Conservation (phyloP, 2,113 vertebrate genomes). For the Solenodon paradoxus region DNA sequence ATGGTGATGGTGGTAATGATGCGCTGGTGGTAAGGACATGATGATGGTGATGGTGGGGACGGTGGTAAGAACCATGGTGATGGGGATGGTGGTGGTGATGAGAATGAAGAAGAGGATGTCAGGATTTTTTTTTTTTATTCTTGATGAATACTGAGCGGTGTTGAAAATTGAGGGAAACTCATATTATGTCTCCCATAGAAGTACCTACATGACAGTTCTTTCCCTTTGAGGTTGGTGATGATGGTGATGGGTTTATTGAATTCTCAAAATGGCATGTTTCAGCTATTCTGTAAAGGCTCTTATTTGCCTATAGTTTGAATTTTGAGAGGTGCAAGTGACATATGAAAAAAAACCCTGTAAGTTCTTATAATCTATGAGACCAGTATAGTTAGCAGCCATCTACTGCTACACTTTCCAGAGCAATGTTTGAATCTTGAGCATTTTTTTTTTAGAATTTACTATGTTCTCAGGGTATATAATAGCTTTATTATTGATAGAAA, state of each 20-base stretch:
- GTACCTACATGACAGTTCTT: not conserved
- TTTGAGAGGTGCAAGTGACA: not conserved
- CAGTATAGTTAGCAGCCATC: not conserved
- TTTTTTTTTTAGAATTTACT: not conserved
- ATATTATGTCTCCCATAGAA: not conserved
- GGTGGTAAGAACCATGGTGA: too few relatives aligned
- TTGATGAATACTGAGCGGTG: not conserved
- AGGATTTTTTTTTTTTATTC: not conserved
- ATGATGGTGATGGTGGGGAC: not conserved
- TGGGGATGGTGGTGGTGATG: not conserved
- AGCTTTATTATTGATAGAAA: not conserved
- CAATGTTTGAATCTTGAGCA: not conserved
- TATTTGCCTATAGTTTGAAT: not conserved
- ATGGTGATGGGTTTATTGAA: not conserved
- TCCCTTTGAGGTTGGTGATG: not conserved
- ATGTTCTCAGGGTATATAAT: not conserved
- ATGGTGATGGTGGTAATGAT: not conserved
- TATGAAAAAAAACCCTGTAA: not conserved
- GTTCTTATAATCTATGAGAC: not conserved
- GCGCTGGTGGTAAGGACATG: not conserved
- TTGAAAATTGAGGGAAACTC: not conserved
- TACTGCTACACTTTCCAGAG: not conserved
- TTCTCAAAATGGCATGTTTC: not conserved
- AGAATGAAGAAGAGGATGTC: not conserved
- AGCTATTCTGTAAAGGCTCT: not conserved